Conservation (phyloP, 2,113 vertebrate species). For the Stegostoma tigrinum region DNA sequence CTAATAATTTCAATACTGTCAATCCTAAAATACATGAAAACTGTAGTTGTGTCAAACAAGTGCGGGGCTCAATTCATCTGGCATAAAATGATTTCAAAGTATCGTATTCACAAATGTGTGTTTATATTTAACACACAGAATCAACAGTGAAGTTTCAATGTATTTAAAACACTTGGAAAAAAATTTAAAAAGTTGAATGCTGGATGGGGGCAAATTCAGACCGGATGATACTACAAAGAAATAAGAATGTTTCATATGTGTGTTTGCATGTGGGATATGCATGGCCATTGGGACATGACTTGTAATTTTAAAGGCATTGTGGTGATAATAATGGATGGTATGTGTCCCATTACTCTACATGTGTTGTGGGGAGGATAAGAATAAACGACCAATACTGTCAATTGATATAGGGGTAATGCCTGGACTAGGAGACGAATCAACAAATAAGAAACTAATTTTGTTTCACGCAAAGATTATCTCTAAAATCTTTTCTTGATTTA, state of each 20-base stretch:
- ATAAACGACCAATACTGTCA: not conserved
- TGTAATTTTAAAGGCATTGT: not conserved
- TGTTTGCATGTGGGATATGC: not conserved
- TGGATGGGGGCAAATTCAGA: not conserved
- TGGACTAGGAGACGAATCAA: not conserved
- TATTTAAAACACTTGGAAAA: not conserved
- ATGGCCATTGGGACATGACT: not conserved
- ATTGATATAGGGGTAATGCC: not conserved
- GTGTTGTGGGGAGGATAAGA: not conserved
- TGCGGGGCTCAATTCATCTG: not conserved
- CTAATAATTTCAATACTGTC: not conserved
- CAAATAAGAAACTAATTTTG: not conserved
- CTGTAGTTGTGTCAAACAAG: not conserved
- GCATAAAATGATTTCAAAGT: not conserved
- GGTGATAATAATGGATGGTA: not conserved
- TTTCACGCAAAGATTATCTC: not conserved
- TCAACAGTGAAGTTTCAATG: not conserved
- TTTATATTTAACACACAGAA: not conserved
- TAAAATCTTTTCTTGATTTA: not conserved
- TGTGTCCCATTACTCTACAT: not conserved
- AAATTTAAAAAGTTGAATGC: not conserved
- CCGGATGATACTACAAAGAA: not conserved
- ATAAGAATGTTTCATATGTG: not conserved
- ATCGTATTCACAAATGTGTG: not conserved
- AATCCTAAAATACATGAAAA: not conserved